Conservation (phyloP, 1,140 invertebrate genomes). For the Orussus abietinus region DNA sequence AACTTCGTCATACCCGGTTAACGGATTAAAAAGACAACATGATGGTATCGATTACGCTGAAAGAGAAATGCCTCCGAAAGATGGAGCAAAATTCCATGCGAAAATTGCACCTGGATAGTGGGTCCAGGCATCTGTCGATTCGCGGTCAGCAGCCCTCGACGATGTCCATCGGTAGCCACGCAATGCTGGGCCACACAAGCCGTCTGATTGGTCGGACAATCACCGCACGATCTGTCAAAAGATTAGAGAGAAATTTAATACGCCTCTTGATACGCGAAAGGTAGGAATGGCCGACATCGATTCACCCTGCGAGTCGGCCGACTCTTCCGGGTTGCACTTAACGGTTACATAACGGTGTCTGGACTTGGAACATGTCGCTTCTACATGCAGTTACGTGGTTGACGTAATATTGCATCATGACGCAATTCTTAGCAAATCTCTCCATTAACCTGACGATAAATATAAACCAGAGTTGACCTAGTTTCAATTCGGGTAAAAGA, state of each 20-base stretch:
- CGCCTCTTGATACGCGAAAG: no score
- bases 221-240: slow-evolving; percentile 57
- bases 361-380: slow-evolving; percentile 6
- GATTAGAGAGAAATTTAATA: slow-evolving; percentile 2
- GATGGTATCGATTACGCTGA: no score
- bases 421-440: not conserved
- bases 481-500: no score
- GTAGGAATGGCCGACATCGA: no score
- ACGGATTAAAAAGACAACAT: no score
- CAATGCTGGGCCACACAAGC: slow-evolving; percentile 62
- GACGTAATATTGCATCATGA: slow-evolving; percentile 5
- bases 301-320: no score
- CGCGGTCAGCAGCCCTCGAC: slow-evolving; percentile 68
- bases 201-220: slow-evolving; percentile 62
- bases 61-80: no score
- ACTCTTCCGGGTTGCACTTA: slow-evolving; percentile 1
- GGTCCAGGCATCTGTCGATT: slow-evolving; percentile 82
- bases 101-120: slow-evolving; percentile 65
- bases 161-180: slow-evolving; percentile 66
- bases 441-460: not conserved
- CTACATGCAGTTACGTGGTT: not conserved
- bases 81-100: no score
- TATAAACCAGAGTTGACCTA: no score
- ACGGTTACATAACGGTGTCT: slow-evolving; percentile 15
- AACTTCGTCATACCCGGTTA: no score